Conservation (phyloP, 1,140 invertebrate species). For the Halictus rubicundus region DNA sequence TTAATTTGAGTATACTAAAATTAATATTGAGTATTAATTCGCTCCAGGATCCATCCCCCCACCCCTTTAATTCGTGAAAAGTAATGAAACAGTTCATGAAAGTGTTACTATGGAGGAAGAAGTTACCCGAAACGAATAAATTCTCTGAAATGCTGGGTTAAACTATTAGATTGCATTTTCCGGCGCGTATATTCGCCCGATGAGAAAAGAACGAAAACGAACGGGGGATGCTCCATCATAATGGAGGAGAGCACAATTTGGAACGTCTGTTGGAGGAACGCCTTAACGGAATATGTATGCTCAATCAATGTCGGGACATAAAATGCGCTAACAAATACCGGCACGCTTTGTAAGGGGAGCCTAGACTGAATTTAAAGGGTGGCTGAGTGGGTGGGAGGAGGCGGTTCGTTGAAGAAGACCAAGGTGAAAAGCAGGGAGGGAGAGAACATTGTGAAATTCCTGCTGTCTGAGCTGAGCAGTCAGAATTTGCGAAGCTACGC, state of each 20-base stretch:
- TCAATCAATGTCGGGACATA: constrained; percentile 61
- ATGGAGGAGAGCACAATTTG: constrained; percentile 16
- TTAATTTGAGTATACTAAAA: too few species aligned
- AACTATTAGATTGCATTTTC: background rate
- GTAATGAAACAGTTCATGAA: too few species aligned
- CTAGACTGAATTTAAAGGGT: constrained; percentile 49
- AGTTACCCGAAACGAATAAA: background rate
- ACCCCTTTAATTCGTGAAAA: too few species aligned
- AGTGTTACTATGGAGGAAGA: too few species aligned
- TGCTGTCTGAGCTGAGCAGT: constrained; percentile 49
- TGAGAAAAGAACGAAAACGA: background rate
- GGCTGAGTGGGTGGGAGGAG: constrained; percentile 42
- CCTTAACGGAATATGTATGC: constrained; percentile 46
- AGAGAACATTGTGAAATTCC: constrained; percentile 57
- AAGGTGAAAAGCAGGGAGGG: constrained; percentile 30
- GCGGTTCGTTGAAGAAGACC: constrained; percentile 43
- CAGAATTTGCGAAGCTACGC: constrained; percentile 39
- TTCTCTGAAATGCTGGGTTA: background rate
- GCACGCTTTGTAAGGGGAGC: constrained; percentile 43
- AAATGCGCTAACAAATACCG: constrained; percentile 61
- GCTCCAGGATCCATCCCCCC: too few species aligned
- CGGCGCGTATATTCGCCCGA: background rate
- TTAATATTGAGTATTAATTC: too few species aligned
- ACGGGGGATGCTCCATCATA: background rate
- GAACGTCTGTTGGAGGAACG: constrained; percentile 18